A percentile compares a stretch with the other conserved stretches of the same genome.
Evolutionary conservation across 2,113 vertebrate genomes (phyloP).

Genomic region (Hiodon tergisus): DNA sequence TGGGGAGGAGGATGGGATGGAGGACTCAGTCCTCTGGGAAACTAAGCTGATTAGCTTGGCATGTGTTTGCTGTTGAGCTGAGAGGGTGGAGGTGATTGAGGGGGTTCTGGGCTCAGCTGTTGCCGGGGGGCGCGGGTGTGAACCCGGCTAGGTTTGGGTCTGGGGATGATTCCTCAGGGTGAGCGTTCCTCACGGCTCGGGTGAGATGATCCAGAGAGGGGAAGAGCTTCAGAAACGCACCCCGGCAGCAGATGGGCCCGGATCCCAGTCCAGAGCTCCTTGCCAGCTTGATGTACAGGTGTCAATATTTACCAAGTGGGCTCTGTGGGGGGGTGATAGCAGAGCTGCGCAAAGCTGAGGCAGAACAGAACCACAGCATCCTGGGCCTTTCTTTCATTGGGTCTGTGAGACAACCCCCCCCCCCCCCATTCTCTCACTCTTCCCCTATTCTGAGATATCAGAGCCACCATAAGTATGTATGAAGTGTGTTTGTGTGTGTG

Average conservation of each 20-base stretch:
- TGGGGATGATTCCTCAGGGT: constrained; percentile 63
- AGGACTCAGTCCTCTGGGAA: constrained; percentile 62
- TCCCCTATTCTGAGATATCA: no score
- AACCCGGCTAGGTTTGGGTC: constrained; percentile 63
- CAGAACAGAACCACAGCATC: no score
- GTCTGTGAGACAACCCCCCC: no score
- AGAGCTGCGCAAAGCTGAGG: no score
- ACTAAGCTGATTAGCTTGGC: constrained; percentile 90
- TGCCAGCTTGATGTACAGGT: constrained; percentile 76
- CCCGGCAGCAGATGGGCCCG: constrained; percentile 79
- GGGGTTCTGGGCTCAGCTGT: constrained; percentile 62
- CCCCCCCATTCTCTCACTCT: no score
- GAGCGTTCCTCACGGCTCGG: constrained; percentile 65
- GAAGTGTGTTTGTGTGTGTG: no score
- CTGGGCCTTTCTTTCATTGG: no score
- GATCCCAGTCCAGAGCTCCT: constrained; percentile 59
- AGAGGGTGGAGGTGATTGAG: constrained; percentile 61
- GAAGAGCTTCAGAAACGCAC: constrained; percentile 64
- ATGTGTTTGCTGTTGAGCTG: constrained; percentile 78
- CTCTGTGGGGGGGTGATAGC: neutral
- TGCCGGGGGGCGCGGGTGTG: constrained; percentile 34
- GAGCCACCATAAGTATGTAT: no score
- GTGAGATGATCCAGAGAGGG: constrained; percentile 40
- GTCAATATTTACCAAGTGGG: constrained; percentile 74
- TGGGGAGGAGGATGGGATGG: constrained; percentile 56